Base-by-base conservation (phyloP, 2,113 vertebrate species). In the Brienomyrus brachyistius region DNA sequence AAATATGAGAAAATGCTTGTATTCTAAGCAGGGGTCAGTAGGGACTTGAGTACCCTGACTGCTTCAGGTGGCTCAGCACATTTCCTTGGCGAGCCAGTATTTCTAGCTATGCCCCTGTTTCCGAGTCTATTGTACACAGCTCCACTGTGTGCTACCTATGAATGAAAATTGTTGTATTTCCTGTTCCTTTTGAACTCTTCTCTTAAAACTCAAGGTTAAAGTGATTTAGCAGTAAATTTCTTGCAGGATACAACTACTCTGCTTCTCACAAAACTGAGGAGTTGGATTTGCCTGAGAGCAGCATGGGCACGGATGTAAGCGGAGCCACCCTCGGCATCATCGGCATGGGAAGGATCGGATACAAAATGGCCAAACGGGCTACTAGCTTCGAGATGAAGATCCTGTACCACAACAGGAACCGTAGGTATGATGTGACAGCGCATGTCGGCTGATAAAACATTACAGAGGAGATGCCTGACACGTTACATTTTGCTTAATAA, bases 341-440 rank as follows among this genome's bases (percentile, higher is more conserved):
- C 4, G 94, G 93, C 17, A 93, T 94, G 94, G 94, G 93, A 6
- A 87, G 92, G 70, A 93, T 94, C 35, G 93, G 93, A 7, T 93
- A 91, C 48, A 92, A 92, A 77, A 88, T 94, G 51, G 94, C 94
- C 66, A 91, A 90, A 86, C 91, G 93, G 27, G 93, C 93, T 1
- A 88, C 88, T 31, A 86, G 89, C 27, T 94, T 94, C 91, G 92
- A 94, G 2, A 94, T 94, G 93, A 91, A 91, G 47, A 91, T 94
- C 80, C 88, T 93, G 50, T 94, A 94, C 87, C 91, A 94, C 50
- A 94, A 94, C 43, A 91, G 93, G 77, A 91, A 88, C 85, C 90
- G 82, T 59, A 93, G 92, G 94, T 94, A 88, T 2, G 85, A 3
- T 88, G 8, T 80, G 82, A 80, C 19, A 48, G 31, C 35, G 19